A percentile compares a stretch with the other conserved stretches of the same genome.
Evolutionary conservation across 2,113 vertebrate species (phyloP).

Genomic region (Embiotoca jacksoni): DNA sequence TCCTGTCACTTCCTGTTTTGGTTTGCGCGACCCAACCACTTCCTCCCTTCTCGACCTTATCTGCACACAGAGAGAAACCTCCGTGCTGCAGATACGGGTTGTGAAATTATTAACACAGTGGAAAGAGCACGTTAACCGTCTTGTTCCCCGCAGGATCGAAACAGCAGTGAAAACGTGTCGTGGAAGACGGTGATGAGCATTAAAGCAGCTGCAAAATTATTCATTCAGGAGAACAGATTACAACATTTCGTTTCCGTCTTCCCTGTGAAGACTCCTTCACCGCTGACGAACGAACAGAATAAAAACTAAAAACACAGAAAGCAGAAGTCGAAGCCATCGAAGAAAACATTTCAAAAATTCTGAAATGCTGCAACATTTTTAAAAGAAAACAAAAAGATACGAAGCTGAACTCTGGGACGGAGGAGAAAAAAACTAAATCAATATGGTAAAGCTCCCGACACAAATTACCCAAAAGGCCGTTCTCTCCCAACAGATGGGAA

Average conservation of each 20-base stretch:
- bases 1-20: slow-evolving; percentile 66
- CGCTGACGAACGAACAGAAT: neutral
- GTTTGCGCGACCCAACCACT: slow-evolving; percentile 36
- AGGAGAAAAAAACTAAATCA: slow-evolving; percentile 38
- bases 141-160: neutral
- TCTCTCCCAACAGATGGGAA: slow-evolving; percentile 78
- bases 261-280: neutral
- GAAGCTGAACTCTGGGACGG: neutral
- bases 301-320: neutral
- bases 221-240: neutral
- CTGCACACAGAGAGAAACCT: neutral
- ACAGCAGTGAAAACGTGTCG: too few species aligned
- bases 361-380: too few species aligned
- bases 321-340: too few species aligned
- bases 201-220: neutral
- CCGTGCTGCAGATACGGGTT: neutral
- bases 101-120: slow-evolving; percentile 9
- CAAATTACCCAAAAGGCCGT: slow-evolving; percentile 63
- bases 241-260: neutral
- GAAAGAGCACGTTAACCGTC: neutral
- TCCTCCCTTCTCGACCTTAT: slow-evolving; percentile 40
- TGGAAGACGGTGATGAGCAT: too few species aligned
- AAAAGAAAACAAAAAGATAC: neutral
- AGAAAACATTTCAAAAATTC: too few species aligned
- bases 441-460: slow-evolving; percentile 58